Evolutionary conservation across 2,113 vertebrate species (phyloP).

Genomic region (Psittacus erithacus): DNA sequence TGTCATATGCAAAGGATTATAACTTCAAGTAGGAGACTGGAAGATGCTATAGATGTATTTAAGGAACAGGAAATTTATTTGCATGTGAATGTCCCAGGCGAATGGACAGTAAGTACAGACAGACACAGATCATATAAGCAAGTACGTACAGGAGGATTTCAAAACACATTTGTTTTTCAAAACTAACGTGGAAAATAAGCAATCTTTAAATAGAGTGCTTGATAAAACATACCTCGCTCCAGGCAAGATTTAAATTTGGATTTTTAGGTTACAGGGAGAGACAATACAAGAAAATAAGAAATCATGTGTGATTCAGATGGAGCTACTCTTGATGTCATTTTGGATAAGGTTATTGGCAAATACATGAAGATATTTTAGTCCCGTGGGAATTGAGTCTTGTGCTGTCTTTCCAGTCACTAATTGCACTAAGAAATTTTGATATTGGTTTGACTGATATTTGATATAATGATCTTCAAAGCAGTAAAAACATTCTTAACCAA

Average conservation of each 20-base stretch:
- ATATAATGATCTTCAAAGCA: constrained; percentile 53
- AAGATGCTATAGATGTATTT: background rate
- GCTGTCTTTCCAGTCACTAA: constrained; percentile 4
- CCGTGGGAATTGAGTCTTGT: background rate
- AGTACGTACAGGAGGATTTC: background rate
- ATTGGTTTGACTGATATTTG: constrained; percentile 54
- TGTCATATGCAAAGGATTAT: constrained; percentile 8
- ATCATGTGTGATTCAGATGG: background rate
- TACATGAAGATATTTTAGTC: background rate
- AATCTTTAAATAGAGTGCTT: background rate
- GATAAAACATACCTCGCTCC: background rate
- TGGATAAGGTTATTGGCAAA: constrained; percentile 4
- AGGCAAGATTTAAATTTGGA: background rate
- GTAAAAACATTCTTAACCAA: background rate
- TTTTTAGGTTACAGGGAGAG: background rate
- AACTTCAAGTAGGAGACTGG: background rate
- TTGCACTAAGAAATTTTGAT: background rate
- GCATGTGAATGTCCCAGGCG: background rate
- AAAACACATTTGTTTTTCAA: background rate
- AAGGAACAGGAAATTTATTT: background rate
- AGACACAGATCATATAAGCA: background rate
- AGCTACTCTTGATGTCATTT: constrained; percentile 11
- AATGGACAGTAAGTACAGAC: background rate
- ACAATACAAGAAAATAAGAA: background rate
- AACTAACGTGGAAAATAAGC: background rate